Base-by-base conservation (phyloP, 2,113 vertebrate species). In the Oncorhynchus gorbuscha region DNA sequence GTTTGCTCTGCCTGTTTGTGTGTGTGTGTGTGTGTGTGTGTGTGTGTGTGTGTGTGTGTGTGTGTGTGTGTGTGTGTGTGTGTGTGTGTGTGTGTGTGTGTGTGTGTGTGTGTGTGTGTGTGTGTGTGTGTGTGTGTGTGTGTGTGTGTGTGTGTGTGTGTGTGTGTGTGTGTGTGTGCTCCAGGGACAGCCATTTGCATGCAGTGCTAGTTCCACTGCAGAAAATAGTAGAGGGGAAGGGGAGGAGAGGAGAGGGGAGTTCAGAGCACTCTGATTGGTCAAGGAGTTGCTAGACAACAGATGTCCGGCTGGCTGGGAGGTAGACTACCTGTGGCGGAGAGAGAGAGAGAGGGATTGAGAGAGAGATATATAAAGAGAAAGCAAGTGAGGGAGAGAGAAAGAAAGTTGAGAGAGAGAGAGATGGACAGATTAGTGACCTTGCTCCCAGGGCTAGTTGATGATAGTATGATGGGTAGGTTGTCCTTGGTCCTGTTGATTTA, bases 261-360 rank as follows among this genome's bases (percentile, higher is more conserved):
- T 87, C 88, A 84, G 80, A 61, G 74, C 71, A 51, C 89, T 92
- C 81, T 89, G 90, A 93, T 93, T 93, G 92, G 91, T 89, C 87
- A 81, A 89, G 86, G 88, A 91, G 92, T 93, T 93, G 92, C 92
- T 93, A 93, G 92, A 93, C 92, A 93, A 93, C 92, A 93, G 92
- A 93, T 93, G 92, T 93, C 92, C 90, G 90, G 90, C 75, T 74
- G 69, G 79, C 88, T 88, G 87, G 82, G 87, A 90, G 89, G 87
- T 87, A 83, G 86, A 84, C 87, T 93, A 93, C 92, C 92, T 93
- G 92, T 93, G 90, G 90, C 89, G 87, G 82, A 85, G 81, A 76
- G 72, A 76, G 78, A 76, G 78, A 73, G 61, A 26, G 68, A 55
- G 49, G 30, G 80, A 49, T 30, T 14, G 66, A 58, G 32, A 74